Evolutionary conservation across 2,797 vertebrate genomes (phyloP).

Genomic region (Hirundo rustica): DNA sequence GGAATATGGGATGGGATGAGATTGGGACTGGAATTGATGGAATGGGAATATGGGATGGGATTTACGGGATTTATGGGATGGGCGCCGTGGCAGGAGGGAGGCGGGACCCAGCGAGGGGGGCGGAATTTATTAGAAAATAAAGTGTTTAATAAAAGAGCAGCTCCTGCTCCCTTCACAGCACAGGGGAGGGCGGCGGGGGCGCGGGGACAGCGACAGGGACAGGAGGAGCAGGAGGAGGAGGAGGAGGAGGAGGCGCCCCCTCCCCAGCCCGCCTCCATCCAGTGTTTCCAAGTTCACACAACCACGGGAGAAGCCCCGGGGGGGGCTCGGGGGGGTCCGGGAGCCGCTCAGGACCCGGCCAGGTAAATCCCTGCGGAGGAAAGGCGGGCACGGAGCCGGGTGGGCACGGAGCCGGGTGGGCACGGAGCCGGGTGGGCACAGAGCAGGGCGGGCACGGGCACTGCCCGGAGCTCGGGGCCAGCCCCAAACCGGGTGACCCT

Average conservation of each 20-base stretch:
- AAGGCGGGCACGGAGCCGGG: neutral
- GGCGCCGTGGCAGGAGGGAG: neutral
- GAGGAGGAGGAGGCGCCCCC: neutral
- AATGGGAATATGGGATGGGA: neutral
- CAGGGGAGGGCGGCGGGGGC: neutral
- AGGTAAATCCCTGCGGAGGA: conserved; percentile 65
- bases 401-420: too few species aligned
- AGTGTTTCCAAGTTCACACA: neutral
- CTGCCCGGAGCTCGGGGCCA: too few species aligned
- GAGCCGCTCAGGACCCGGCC: conserved; percentile 49
- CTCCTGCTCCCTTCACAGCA: conserved; percentile 27
- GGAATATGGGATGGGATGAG: too few species aligned
- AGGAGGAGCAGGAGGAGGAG: too few species aligned
- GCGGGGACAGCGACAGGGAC: neutral
- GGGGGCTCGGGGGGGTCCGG: neutral
- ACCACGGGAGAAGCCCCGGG: neutral
- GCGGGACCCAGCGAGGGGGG: too few species aligned
- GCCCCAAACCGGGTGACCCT: too few species aligned
- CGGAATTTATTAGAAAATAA: conserved; percentile 70
- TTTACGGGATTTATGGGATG: too few species aligned
- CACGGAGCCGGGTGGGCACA: too few species aligned
- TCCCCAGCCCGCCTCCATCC: neutral
- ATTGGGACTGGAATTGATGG: too few species aligned
- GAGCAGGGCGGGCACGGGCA: too few species aligned
- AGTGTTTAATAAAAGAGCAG: conserved; percentile 73